Percentiles rank a stretch among this genome's conserved stretches.
phyloP scores from a whole-genome alignment of 2,113 vertebrate genomes.

The Onychorhynchus coronatus region DNA sequence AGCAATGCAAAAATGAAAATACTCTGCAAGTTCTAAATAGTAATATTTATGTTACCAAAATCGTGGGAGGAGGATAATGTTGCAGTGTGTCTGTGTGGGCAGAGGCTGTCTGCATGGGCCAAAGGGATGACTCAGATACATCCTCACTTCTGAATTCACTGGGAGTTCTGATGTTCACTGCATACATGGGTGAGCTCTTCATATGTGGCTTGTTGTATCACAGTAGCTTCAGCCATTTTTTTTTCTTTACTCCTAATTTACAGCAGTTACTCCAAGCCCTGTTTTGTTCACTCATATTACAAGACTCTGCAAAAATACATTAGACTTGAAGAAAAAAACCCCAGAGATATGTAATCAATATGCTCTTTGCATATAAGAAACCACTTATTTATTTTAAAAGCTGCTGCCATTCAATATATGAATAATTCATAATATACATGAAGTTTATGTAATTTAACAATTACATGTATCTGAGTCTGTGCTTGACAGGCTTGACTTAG shows the following conservation, averaged over 20 bases:
- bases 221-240: not conserved
- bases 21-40: not conserved
- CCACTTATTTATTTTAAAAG: not conserved
- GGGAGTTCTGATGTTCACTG: not conserved
- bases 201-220: not conserved
- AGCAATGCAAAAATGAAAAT: not conserved
- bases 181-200: not conserved
- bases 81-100: not conserved
- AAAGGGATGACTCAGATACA: not conserved
- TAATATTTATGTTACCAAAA: not conserved
- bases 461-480: conserved; percentile 36
- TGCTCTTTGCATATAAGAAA: not conserved
- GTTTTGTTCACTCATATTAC: not conserved
- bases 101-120: not conserved
- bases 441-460: conserved; percentile 60
- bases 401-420: not conserved
- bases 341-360: not conserved
- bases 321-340: not conserved
- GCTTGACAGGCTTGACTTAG: conserved; percentile 33
- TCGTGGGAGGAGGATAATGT: not conserved
- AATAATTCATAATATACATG: not conserved
- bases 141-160: not conserved
- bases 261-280: not conserved
- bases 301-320: not conserved
- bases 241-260: not conserved